These are phyloP conservation scores for Procavia capensis DNA, from an alignment of 2,113 vertebrate species.

Conservation along the genomic window DNA sequence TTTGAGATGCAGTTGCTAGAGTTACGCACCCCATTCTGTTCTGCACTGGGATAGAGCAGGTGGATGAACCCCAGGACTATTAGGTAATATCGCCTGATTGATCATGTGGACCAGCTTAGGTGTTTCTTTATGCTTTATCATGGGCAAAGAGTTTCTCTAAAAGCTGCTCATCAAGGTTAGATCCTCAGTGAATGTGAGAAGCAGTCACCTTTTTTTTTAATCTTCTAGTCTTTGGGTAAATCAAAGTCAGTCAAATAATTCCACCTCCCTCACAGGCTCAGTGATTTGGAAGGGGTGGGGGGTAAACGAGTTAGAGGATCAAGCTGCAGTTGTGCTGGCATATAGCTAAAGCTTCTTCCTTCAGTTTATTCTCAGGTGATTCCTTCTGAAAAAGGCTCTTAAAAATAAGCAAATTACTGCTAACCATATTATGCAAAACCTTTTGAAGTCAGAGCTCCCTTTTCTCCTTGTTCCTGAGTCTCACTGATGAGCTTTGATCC, in stretches of 20 bases:
- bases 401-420: constrained; percentile 67
- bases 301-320: neutral
- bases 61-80: neutral
- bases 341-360: constrained; percentile 68
- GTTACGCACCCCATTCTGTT: neutral
- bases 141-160: neutral
- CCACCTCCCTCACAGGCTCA: neutral
- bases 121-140: neutral
- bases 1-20: neutral
- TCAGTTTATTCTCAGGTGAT: constrained; percentile 55
- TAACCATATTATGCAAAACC: neutral
- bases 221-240: neutral
- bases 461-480: constrained; percentile 72
- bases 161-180: neutral
- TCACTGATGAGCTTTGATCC: constrained; percentile 79
- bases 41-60: neutral
- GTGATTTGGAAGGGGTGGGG: neutral
- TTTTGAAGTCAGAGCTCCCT: constrained; percentile 77
- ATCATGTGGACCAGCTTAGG: neutral
- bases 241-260: neutral
- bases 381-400: constrained; percentile 71
- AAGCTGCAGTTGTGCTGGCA: neutral
- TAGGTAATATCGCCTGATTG: neutral
- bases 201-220: neutral
- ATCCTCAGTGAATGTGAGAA: neutral